A percentile compares a stretch with the other conserved stretches of the same genome.
Conservation (phyloP, 2,888 invertebrate genomes). For the Microctonus brassicae region DNA sequence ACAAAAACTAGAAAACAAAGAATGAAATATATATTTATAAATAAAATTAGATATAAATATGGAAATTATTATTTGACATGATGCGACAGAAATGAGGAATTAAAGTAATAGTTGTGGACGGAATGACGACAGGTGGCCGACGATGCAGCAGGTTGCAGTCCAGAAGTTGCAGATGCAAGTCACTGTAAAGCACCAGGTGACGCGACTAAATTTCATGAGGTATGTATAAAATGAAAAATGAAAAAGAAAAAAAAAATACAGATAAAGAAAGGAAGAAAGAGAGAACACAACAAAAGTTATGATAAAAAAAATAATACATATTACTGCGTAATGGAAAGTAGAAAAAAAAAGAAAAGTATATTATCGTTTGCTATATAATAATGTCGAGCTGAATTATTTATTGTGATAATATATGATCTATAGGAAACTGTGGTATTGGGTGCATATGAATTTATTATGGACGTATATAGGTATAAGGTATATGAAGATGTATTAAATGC, state of each 20-base stretch:
- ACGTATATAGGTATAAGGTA: background rate
- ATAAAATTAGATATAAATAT: background rate
- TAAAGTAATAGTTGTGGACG: background rate
- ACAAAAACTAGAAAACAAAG: background rate
- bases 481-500: background rate
- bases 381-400: background rate
- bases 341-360: background rate
- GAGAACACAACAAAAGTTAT: background rate
- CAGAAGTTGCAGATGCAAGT: conserved; percentile 31
- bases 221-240: too few relatives aligned
- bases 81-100: background rate
- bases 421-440: background rate
- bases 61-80: background rate
- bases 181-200: conserved; percentile 28
- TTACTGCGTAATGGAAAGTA: too few relatives aligned
- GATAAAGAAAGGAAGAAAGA: background rate
- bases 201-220: conserved; percentile 4
- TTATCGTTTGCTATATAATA: too few relatives aligned
- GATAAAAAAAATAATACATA: background rate
- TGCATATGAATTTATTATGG: too few relatives aligned
- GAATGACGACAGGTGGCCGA: conserved; percentile 25
- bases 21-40: background rate
- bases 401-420: background rate
- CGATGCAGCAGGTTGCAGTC: conserved; percentile 19
- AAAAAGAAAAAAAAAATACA: too few relatives aligned